phyloP scores from a whole-genome alignment of 2,888 invertebrate species.

The Drosophila ochracea region DNA sequence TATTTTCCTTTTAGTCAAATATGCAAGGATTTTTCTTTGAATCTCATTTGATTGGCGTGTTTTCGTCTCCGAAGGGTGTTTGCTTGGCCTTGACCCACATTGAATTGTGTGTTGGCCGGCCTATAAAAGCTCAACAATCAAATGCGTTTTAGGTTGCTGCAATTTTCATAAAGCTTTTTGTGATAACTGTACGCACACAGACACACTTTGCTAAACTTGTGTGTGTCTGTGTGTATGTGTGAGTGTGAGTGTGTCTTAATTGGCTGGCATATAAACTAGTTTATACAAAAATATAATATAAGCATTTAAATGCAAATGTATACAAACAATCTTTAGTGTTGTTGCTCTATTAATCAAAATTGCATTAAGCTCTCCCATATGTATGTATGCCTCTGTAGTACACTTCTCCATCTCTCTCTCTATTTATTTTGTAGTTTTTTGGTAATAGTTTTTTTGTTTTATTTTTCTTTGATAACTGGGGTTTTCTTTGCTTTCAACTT shows the following conservation, averaged over 20 bases:
- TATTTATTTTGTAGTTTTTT: constrained; percentile 61
- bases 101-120: constrained; percentile 30
- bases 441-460: constrained; percentile 48
- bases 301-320: constrained; percentile 23
- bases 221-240: neutral
- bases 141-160: constrained; percentile 44
- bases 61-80: constrained; percentile 21
- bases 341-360: constrained; percentile 29
- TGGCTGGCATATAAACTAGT: constrained; percentile 27
- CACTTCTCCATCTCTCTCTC: constrained; percentile 20
- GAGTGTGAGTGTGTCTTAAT: constrained; percentile 10
- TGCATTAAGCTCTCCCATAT: constrained; percentile 43
- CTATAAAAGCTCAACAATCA: constrained; percentile 43
- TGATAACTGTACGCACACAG: constrained; percentile 46
- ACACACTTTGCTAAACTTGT: neutral
- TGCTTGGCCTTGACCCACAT: constrained; percentile 79
- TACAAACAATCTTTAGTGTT: constrained; percentile 22
- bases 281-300: constrained; percentile 31
- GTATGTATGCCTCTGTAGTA: constrained; percentile 44
- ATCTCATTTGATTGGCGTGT: neutral
- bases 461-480: constrained; percentile 20
- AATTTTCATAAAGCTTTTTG: constrained; percentile 47
- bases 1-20: neutral
- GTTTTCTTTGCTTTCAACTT: constrained; percentile 59
- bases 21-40: neutral